Evolutionary conservation across 1,140 invertebrate genomes (phyloP).

Genomic region (Drosophila neocordata): DNA sequence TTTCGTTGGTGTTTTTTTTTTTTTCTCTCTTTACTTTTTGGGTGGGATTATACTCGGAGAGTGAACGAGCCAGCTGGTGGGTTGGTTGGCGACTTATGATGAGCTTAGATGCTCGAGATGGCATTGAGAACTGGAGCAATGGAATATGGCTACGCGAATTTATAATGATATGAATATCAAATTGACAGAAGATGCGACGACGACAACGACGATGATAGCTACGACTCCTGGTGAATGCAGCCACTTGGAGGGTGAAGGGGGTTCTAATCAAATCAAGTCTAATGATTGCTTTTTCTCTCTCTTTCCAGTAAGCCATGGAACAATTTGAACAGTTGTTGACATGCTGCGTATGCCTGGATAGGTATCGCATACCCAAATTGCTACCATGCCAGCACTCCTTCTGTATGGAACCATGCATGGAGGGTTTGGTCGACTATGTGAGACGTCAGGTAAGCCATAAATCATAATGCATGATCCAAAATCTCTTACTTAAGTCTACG

Average conservation of each 20-base stretch:
- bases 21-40: slow-evolving; percentile 13
- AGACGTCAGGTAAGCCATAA: slow-evolving; percentile 89
- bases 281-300: slow-evolving; percentile 50
- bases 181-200: slow-evolving; percentile 53
- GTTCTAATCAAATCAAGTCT: slow-evolving; percentile 72
- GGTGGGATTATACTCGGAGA: slow-evolving; percentile 24
- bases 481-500: slow-evolving; percentile 23
- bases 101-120: slow-evolving; percentile 51
- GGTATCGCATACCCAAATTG: slow-evolving; percentile 98
- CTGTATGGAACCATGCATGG: slow-evolving; percentile 99
- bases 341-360: slow-evolving; percentile 98
- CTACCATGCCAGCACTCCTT: slow-evolving; percentile 99
- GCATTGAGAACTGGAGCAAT: neutral
- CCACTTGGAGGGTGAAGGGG: neutral
- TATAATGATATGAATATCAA: slow-evolving; percentile 82
- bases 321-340: slow-evolving; percentile 98
- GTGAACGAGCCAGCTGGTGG: slow-evolving; percentile 5
- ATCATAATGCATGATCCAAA: slow-evolving; percentile 49
- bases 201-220: too few species aligned
- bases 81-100: slow-evolving; percentile 54
- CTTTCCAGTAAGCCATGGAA: slow-evolving; percentile 88
- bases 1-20: neutral
- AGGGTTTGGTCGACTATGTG: slow-evolving; percentile 97
- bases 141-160: slow-evolving; percentile 46
- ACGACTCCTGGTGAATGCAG: neutral